Evolutionary conservation across 1,140 invertebrate species (phyloP), one percentile per base, ranked within the genome.

Genomic region (Ceratoteleas bidentatus): DNA sequence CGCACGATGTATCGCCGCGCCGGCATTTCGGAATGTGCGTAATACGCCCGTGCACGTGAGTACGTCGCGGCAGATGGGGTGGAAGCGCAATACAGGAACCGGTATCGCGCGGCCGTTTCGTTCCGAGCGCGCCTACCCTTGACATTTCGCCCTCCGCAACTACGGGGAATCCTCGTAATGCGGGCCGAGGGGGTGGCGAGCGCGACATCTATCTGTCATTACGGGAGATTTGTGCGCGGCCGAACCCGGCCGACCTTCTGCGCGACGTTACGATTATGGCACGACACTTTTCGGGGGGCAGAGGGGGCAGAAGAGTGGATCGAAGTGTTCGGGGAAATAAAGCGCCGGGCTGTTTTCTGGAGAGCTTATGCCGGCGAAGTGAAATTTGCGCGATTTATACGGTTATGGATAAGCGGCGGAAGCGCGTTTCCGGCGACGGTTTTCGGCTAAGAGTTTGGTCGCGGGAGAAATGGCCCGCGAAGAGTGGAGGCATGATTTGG

Each of bases 181-280:
- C 14, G 53, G 52, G 1, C 58, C 62, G 66, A 76, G 79, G 80
- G 87, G 85, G 86, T 68, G 64, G 61, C 82, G 0, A 9, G 34
- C 54, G 72, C 80, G 85, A 84, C 84, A 74, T 88, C 85, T 88
- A 87, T 88, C 84, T 84, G 87, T 83, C 82, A 84, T 88, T 86
- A 87, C 74, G 69, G 75, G 57, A 86, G 83, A 87, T 87, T 85
- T 88, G 85, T 86, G 84, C 70, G 68, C 81, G 84, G 84, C 65
- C 68, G 62, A 84, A 68, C 77, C 65, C 65, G 81, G 85, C 79
- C 70, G 84, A 85, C 83, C 82, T 88, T 88, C 82, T 85, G 82
- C 75, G 73, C 66, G 54, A 45, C 66, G 83, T 87, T 88, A 90
- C 70, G 84, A 83, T 90, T 88, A 88, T 88, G 81, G 83, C 50